Evolutionary conservation across 1,140 invertebrate genomes (phyloP).

Genomic region (Procambarus virginalis): DNA sequence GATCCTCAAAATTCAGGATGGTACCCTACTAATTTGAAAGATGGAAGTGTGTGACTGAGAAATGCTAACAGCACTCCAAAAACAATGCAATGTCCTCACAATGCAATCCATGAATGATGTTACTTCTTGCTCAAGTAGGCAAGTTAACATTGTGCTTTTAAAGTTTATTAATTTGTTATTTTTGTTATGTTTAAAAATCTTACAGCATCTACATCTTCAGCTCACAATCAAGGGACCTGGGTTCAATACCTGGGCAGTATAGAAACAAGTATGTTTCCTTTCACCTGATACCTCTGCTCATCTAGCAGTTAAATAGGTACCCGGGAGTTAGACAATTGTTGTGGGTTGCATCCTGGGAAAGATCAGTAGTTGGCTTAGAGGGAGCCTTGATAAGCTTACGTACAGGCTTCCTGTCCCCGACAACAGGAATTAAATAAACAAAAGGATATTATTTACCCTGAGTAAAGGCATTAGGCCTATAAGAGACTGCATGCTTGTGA

Average conservation of each 20-base stretch:
- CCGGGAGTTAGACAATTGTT: too few species aligned
- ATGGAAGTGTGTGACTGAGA: background rate
- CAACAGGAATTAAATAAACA: background rate
- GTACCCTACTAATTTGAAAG: background rate
- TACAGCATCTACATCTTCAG: background rate
- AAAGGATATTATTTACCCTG: background rate
- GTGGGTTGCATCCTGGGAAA: too few species aligned
- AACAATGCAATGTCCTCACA: background rate
- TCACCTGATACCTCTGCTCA: too few species aligned
- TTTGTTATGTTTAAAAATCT: background rate
- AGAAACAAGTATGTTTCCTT: too few species aligned
- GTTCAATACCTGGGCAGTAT: too few species aligned
- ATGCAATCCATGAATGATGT: background rate
- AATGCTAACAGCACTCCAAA: background rate
- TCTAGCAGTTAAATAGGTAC: too few species aligned
- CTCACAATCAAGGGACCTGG: background rate
- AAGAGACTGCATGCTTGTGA: background rate
- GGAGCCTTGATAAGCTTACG: too few species aligned
- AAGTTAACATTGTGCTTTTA: background rate
- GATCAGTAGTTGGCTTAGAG: too few species aligned
- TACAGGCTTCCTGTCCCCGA: too few species aligned
- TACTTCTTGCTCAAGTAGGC: background rate
- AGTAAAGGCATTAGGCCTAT: background rate
- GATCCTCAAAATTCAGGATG: slow-evolving; percentile 1
- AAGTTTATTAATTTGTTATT: background rate